Evolutionary conservation across 1,140 invertebrate genomes (phyloP).

Genomic region (Helicoverpa zea): DNA sequence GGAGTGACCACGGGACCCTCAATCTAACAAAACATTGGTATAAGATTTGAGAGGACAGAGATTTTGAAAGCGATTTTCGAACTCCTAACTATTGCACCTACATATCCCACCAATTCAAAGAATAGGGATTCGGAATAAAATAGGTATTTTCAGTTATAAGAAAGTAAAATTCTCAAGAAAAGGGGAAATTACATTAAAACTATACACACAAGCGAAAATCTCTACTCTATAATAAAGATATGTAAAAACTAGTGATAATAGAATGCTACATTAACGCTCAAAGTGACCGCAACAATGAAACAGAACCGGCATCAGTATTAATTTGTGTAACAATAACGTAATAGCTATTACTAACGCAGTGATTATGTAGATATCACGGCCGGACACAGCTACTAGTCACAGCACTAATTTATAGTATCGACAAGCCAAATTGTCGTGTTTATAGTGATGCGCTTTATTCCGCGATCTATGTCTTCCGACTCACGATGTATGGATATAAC

Average conservation of each 20-base stretch:
- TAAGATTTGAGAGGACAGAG: slow-evolving; percentile 40
- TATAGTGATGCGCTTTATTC: slow-evolving; percentile 38
- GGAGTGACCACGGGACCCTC: slow-evolving; percentile 56
- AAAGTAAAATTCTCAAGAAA: no score
- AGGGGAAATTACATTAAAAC: no score
- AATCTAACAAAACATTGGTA: slow-evolving; percentile 39
- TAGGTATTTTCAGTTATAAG: no score
- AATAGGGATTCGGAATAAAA: slow-evolving; percentile 5
- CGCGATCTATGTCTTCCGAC: slow-evolving; percentile 27
- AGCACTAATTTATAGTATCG: slow-evolving; percentile 25
- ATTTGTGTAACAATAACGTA: slow-evolving; percentile 21
- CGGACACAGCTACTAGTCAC: slow-evolving; percentile 33
- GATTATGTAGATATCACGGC: slow-evolving; percentile 12
- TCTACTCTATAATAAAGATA: background rate
- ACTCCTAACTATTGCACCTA: no score
- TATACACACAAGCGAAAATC: no score
- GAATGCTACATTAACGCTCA: background rate
- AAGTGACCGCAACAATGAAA: background rate
- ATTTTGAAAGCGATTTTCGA: background rate
- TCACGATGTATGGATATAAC: background rate
- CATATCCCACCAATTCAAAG: background rate
- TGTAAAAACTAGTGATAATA: background rate
- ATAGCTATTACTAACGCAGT: slow-evolving; percentile 1
- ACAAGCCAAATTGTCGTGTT: slow-evolving; percentile 28
- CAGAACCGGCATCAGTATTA: background rate